Evolutionary conservation across 1,140 invertebrate species (phyloP), one percentile per base, ranked within the genome.

Genomic region (Bradysia coprophila): DNA sequence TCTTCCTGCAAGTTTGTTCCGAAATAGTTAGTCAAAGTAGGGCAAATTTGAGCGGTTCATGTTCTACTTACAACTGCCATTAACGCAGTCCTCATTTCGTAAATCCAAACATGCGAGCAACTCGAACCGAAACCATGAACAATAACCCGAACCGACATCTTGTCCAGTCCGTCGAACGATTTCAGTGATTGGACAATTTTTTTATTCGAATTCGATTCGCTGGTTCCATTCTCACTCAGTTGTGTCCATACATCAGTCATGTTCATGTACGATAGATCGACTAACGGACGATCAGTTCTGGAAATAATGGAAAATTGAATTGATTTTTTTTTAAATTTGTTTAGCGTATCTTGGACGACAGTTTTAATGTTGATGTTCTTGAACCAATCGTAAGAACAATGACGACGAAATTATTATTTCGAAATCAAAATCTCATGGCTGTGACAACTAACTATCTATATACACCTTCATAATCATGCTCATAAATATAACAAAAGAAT

Each of bases 91-190:
- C 85, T 71, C 83, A 95, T 92, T 54, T 92, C 86, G 52, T 86
- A 82, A 0, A 94, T 85, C 91, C 91, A 95, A 9, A 87, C 75
- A 47, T 85, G 78, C 16, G 79, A 75, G 52, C 89, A 92, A 49
- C 81, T 83, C 36, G 86, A 88, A 1, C 89, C 85, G 53, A 95
- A 97, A 3, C 92, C 92, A 52, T 97, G 92, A 0, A 94, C 85
- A 44, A 96, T 84, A 19, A 97, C 75, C 58, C 91, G 86, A 13
- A 84, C 83, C 0, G 83, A 78, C n/a, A 60, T 46, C 34, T 58
- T 52, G 38, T 59, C 53, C 44, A 60, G 57, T 2, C 57, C 57
- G 40, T 57, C 52, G 18, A 60, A 48, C 13, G 57, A 49, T 21
- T 56, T 51, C 2, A 60, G 49, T 0, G 55, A 22, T 28, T 34